Evolutionary conservation across 2,113 vertebrate genomes (phyloP).

Genomic region (Melospiza melodia): DNA sequence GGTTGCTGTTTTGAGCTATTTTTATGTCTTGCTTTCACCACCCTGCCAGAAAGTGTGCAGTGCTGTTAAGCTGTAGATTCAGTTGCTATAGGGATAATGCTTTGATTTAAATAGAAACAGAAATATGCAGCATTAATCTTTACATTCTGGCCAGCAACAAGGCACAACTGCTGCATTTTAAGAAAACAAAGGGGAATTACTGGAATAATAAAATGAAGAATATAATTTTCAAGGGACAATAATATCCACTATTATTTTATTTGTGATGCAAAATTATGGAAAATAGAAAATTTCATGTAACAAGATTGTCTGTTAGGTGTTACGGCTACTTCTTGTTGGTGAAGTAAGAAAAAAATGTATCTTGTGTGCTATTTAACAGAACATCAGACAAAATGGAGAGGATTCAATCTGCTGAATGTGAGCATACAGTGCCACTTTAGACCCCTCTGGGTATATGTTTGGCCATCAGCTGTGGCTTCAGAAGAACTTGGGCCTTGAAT

Average conservation of each 20-base stretch:
- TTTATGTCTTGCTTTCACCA: slow-evolving; percentile 5
- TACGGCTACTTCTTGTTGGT: neutral
- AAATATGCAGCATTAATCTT: neutral
- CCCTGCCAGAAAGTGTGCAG: neutral
- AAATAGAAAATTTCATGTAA: neutral
- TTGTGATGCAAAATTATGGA: neutral
- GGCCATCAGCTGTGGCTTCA: neutral
- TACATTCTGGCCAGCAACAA: neutral
- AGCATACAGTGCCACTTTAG: neutral
- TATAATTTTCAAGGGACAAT: neutral
- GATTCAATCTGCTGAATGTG: neutral
- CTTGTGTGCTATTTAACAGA: neutral
- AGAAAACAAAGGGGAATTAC: neutral
- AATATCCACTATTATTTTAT: neutral
- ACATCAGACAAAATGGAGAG: neutral
- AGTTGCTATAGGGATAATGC: slow-evolving; percentile 38
- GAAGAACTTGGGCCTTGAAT: neutral
- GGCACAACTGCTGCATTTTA: neutral
- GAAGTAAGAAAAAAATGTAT: neutral
- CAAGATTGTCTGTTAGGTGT: neutral
- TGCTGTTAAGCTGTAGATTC: neutral
- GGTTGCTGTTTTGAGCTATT: slow-evolving; percentile 3
- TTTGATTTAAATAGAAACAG: slow-evolving; percentile 31
- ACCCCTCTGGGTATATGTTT: neutral
- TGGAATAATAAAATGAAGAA: neutral